Evolutionary conservation across 2,113 vertebrate genomes (phyloP), one percentile per base, ranked within the genome.

Genomic region (Panurus biarmicus): DNA sequence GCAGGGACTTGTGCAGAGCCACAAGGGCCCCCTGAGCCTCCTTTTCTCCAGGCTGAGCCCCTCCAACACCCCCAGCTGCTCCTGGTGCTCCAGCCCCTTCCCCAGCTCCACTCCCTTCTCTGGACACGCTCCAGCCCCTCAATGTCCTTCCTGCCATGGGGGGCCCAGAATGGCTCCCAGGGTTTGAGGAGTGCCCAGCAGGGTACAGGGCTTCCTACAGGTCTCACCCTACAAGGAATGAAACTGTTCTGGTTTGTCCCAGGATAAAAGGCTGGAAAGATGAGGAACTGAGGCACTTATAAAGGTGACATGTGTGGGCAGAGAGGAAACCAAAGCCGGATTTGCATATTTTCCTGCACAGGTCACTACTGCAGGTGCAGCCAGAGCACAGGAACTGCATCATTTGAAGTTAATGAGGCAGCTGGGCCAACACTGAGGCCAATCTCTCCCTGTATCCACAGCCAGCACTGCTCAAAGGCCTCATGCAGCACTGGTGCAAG

Each of bases 61-160:
- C 42, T 15, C n/a, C n/a, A n/a, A n/a, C n/a, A n/a, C 42, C 50
- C 44, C 8, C 44, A 65, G 75, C 14, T 0, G 0, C 50, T 57
- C 35, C 75, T 50, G 66, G 11, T 0, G 35, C 31, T 87, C 58
- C 75, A 88, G 67, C 0, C 10, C 85, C n/a, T 66, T 73, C 14
- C 23, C 51, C 60, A 81, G 38, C 38, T 58, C 85, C 0, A 0
- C n/a, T 58, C 44, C 44, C 19, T 2, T 11, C 33, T 1, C 60
- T 60, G 45, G 53, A n/a, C 24, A 45, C 0, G 0, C n/a, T 40
- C 45, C 47, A 40, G 53, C 38, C 13, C n/a, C 1, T 31, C 14
- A 7, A 2, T 15, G 47, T 54, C 70, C 7, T 17, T 69, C 25
- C 33, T 31, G n/a, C 21, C 11, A 3, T 3, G 28, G 47, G 47